Evolutionary conservation across 2,888 invertebrate species (phyloP).

Genomic region (Lasioglossum villosulum): DNA sequence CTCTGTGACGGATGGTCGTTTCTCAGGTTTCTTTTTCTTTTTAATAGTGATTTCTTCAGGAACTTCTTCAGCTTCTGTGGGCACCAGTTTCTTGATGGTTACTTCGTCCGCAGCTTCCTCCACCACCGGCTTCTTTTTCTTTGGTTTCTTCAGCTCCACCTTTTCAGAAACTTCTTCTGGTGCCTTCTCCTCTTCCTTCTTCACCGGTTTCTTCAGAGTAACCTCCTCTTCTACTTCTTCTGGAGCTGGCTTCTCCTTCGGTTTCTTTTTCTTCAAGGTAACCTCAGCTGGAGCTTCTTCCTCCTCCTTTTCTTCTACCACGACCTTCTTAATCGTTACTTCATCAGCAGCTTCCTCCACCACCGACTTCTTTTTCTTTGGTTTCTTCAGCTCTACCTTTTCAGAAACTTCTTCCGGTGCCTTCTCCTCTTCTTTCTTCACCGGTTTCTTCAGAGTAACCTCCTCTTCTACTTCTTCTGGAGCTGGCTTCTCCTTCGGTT

Average conservation of each 20-base stretch:
- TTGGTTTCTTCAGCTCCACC: slow-evolving; percentile 66
- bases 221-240: slow-evolving; percentile 84
- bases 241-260: slow-evolving; percentile 65
- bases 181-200: slow-evolving; percentile 71
- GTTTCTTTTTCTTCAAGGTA: slow-evolving; percentile 66
- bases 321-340: slow-evolving; percentile 59
- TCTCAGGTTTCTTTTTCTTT: slow-evolving; percentile 71
- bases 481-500: no score
- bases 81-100: slow-evolving; percentile 71
- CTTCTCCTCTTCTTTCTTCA: slow-evolving; percentile 67
- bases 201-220: slow-evolving; percentile 74
- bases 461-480: no score
- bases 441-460: slow-evolving; percentile 77
- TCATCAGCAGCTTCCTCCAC: slow-evolving; percentile 69
- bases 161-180: slow-evolving; percentile 50
- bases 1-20: slow-evolving; percentile 70
- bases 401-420: slow-evolving; percentile 59
- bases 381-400: slow-evolving; percentile 65
- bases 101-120: slow-evolving; percentile 75
- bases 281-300: slow-evolving; percentile 69
- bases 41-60: slow-evolving; percentile 73
- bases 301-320: slow-evolving; percentile 66
- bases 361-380: slow-evolving; percentile 76
- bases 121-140: slow-evolving; percentile 76
- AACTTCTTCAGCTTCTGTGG: slow-evolving; percentile 73